phyloP scores from a whole-genome alignment of 2,113 vertebrate genomes.

The Scomber scombrus region DNA sequence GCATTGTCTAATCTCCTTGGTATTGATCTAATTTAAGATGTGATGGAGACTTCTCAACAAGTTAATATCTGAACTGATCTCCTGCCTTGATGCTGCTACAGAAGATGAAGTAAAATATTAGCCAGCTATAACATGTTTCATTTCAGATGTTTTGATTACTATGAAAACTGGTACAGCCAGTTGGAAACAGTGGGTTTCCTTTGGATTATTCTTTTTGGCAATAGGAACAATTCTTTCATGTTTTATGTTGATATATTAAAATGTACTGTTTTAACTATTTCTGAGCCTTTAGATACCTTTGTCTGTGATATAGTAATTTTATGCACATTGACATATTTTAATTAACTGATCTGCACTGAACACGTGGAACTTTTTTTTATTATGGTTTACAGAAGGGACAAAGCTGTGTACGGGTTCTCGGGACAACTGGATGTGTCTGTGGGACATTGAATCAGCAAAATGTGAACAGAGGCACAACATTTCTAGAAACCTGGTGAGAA shows the following conservation, averaged over 20 bases:
- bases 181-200: not conserved
- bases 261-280: too few relatives aligned
- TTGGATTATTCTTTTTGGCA: too few relatives aligned
- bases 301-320: not conserved
- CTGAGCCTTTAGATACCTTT: not conserved
- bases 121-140: not conserved
- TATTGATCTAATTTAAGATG: not conserved
- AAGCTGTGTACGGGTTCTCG: conserved; percentile 93
- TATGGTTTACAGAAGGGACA: conserved; percentile 83
- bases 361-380: conserved; percentile 1
- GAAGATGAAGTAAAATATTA: not conserved
- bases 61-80: not conserved
- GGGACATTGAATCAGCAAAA: conserved; percentile 91
- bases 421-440: conserved; percentile 94
- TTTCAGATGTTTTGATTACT: not conserved
- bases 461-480: conserved; percentile 88
- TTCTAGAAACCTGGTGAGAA: conserved; percentile 94
- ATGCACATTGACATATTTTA: not conserved
- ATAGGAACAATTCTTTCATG: too few relatives aligned
- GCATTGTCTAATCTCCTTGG: not conserved
- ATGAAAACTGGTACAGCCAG: not conserved
- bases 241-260: too few relatives aligned
- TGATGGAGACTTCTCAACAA: not conserved
- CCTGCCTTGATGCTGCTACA: not conserved
- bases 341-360: not conserved